Evolutionary conservation across 2,113 vertebrate genomes (phyloP).

Genomic region (Macroglossus sobrinus): DNA sequence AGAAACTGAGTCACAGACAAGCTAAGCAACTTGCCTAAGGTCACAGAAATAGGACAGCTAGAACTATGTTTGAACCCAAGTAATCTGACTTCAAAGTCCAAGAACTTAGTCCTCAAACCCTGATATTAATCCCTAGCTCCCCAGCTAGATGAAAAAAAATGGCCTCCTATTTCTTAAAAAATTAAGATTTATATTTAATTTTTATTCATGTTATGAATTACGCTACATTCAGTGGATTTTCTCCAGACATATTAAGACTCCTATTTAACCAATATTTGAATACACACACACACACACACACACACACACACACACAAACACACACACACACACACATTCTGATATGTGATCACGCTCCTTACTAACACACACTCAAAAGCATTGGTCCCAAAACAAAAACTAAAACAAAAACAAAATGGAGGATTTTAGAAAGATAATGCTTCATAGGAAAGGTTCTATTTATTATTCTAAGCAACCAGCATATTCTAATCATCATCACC

Average conservation of each 20-base stretch:
- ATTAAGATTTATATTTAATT: background rate
- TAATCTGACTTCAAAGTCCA: background rate
- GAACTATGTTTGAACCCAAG: background rate
- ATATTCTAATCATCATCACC: background rate
- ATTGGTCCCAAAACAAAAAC: background rate
- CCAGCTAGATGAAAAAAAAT: background rate
- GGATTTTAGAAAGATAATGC: background rate
- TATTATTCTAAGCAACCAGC: background rate
- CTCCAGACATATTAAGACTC: background rate
- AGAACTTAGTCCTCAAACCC: background rate
- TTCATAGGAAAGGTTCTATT: background rate
- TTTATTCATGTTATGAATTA: background rate
- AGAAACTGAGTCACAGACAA: constrained; percentile 21
- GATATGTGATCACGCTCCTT: background rate
- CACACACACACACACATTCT: no score
- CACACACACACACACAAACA: no score
- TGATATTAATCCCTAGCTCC: background rate
- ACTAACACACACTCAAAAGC: background rate
- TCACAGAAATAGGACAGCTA: background rate
- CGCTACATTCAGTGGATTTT: background rate
- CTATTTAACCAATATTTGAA: background rate
- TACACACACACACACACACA: no score
- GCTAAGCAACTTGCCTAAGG: background rate
- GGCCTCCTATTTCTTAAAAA: background rate
- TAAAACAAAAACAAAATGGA: background rate